These are phyloP conservation scores for Dromius quadrimaculatus DNA, from an alignment of 2,888 invertebrate species.

Conservation along the genomic window DNA sequence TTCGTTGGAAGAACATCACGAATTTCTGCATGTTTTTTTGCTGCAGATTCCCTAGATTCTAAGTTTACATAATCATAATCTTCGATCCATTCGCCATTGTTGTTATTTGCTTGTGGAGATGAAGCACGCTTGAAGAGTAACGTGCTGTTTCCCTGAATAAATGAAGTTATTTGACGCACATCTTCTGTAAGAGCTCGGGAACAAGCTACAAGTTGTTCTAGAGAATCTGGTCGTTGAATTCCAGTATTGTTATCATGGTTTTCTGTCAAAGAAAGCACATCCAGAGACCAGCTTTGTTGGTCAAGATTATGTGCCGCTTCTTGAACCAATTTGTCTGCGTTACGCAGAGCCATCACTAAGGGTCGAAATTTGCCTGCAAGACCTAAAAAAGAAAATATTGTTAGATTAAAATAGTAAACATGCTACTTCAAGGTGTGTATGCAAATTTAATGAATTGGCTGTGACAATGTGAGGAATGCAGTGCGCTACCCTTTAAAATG, in stretches of 20 bases:
- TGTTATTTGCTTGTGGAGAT: constrained; percentile 61
- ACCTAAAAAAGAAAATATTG: constrained; percentile 63
- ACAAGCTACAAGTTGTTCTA: constrained; percentile 90
- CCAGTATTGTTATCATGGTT: constrained; percentile 63
- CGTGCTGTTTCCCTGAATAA: constrained; percentile 89
- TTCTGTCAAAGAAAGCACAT: constrained; percentile 68
- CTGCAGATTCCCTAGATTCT: constrained; percentile 79
- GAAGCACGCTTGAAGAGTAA: constrained; percentile 78
- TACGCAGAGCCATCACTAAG: constrained; percentile 82
- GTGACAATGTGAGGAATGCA: no score
- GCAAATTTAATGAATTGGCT: no score
- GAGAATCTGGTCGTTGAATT: constrained; percentile 76
- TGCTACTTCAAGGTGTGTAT: no score
- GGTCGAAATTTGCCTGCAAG: constrained; percentile 81
- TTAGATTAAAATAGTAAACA: no score
- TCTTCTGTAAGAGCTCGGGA: constrained; percentile 90
- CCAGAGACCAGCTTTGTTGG: constrained; percentile 82
- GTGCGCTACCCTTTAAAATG: no score
- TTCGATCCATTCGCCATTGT: constrained; percentile 77
- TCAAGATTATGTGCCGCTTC: constrained; percentile 82
- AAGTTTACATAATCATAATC: constrained; percentile 94
- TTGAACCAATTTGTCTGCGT: constrained; percentile 83
- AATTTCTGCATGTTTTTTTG: constrained; percentile 79
- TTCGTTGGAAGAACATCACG: constrained; percentile 80
- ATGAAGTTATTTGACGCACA: constrained; percentile 89